Evolutionary conservation across 2,888 invertebrate species (phyloP).

Genomic region (Chorisops tibialis): DNA sequence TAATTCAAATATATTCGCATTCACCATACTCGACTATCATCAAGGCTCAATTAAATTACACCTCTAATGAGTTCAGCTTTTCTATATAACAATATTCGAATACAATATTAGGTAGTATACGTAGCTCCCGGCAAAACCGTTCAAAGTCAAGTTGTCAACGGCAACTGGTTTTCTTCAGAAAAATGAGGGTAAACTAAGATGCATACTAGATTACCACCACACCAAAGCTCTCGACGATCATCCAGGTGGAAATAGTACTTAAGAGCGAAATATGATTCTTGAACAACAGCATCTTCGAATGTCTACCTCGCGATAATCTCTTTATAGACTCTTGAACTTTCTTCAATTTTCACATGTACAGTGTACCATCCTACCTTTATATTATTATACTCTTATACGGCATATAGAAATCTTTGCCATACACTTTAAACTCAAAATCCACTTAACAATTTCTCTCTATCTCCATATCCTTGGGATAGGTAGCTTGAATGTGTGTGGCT

Average conservation of each 20-base stretch:
- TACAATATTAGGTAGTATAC: no score
- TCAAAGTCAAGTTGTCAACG: background rate
- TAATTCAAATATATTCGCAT: no score
- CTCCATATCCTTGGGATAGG: background rate
- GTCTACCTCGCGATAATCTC: conserved; percentile 8
- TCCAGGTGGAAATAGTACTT: background rate
- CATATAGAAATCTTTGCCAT: background rate
- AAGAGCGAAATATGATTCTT: background rate
- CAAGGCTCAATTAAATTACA: no score
- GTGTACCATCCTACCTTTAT: no score
- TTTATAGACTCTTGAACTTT: conserved; percentile 11
- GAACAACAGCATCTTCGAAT: background rate
- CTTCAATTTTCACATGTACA: conserved; percentile 12
- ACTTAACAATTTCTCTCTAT: background rate
- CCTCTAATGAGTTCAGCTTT: no score
- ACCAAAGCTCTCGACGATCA: conserved; percentile 2
- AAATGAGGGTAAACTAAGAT: no score
- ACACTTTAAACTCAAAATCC: conserved; percentile 4
- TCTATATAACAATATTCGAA: no score
- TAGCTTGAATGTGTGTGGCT: background rate
- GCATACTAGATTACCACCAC: no score
- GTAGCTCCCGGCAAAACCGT: no score
- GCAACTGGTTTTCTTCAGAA: conserved; percentile 1
- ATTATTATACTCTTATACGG: background rate
- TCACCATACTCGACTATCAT: no score